These are phyloP conservation scores for Nomada fucata DNA, from an alignment of 2,888 invertebrate genomes.

Conservation along the genomic window DNA sequence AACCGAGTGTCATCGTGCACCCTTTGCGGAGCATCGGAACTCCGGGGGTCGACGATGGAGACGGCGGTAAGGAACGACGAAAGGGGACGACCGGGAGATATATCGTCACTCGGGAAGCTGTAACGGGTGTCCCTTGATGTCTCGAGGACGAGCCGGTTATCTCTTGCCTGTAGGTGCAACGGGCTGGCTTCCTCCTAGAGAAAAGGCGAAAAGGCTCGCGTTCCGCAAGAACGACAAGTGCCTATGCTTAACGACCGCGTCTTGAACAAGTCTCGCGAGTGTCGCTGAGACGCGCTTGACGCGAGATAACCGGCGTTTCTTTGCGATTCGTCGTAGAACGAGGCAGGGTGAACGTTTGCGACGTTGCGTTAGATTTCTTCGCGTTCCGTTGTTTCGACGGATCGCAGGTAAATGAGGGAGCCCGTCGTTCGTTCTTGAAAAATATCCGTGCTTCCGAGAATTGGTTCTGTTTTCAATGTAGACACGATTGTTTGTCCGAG, in stretches of 20 bases:
- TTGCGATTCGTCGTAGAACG: slow-evolving; percentile 22
- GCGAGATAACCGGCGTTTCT: slow-evolving; percentile 38
- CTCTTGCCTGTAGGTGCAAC: slow-evolving; percentile 73
- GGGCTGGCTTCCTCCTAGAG: slow-evolving; percentile 41
- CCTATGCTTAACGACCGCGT: slow-evolving; percentile 59
- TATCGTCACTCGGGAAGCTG: slow-evolving; percentile 66
- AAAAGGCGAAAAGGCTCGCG: slow-evolving; percentile 54
- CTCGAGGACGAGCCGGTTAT: slow-evolving; percentile 72
- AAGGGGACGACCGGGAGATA: slow-evolving; percentile 68
- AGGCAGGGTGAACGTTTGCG: slow-evolving; percentile 18
- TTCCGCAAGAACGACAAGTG: slow-evolving; percentile 64
- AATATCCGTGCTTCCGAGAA: no score
- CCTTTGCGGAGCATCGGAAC: slow-evolving; percentile 69
- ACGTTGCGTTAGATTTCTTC: neutral
- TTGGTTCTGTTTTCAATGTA: no score
- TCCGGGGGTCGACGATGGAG: slow-evolving; percentile 51
- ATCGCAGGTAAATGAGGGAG: neutral
- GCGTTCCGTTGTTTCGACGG: neutral
- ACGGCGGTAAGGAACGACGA: slow-evolving; percentile 51
- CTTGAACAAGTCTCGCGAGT: slow-evolving; percentile 43
- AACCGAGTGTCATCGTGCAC: slow-evolving; percentile 79
- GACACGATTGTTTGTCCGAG: no score
- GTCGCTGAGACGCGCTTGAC: slow-evolving; percentile 15
- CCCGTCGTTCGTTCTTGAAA: no score
- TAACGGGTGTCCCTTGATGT: slow-evolving; percentile 69